phyloP scores from a whole-genome alignment of 1,140 invertebrate genomes.

The Apis cerana region DNA sequence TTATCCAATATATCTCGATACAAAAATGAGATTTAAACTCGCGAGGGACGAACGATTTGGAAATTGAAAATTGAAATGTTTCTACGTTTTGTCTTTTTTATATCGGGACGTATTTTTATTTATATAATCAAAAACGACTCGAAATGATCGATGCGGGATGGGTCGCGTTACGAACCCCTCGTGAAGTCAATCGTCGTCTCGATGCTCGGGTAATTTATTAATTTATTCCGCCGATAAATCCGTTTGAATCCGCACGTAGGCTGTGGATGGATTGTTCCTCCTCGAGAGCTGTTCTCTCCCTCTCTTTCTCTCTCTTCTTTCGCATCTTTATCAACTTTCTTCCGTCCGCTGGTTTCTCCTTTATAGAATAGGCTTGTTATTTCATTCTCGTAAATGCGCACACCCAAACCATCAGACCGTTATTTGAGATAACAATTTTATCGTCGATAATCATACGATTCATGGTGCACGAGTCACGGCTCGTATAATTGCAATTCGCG shows the following conservation, averaged over 20 bases:
- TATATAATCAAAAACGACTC: not conserved
- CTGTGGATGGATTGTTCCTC: conserved; percentile 37
- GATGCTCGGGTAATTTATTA: conserved; percentile 63
- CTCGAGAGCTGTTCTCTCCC: not conserved
- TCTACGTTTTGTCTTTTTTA: no score
- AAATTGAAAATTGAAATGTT: not conserved
- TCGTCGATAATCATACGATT: conserved; percentile 15
- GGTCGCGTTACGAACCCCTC: not conserved
- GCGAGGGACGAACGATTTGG: no score
- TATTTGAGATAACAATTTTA: conserved; percentile 29
- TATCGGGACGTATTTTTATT: no score
- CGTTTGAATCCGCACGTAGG: conserved; percentile 63
- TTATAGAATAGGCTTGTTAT: conserved; percentile 23
- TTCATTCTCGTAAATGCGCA: conserved; percentile 24
- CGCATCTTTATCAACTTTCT: conserved; percentile 4
- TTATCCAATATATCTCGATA: no score
- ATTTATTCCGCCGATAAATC: conserved; percentile 67
- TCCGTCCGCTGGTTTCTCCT: not conserved
- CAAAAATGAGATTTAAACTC: no score
- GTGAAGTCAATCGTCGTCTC: conserved; percentile 6
- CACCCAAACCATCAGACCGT: conserved; percentile 5
- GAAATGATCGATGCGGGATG: not conserved
- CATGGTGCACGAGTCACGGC: no score
- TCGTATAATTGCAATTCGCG: conserved; percentile 14
- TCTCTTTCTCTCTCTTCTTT: conserved; percentile 13